Base-by-base conservation (phyloP, 1,140 invertebrate species). In the Colletes gigas region DNA sequence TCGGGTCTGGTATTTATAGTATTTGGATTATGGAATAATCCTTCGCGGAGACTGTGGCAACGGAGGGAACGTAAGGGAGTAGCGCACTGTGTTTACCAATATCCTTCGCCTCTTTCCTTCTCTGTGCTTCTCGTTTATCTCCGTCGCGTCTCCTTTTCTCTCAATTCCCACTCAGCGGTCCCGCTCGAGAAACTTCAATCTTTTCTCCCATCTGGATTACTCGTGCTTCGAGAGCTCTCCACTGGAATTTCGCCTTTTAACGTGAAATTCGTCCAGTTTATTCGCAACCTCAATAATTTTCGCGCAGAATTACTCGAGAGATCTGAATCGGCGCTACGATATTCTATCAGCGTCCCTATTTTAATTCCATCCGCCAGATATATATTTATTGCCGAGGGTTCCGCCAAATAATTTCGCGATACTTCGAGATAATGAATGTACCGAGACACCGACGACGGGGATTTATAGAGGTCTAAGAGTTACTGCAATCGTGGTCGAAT, bases 11-110 rank as follows among this genome's bases (percentile, higher is more conserved):
- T 92, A 92, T 92, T 92, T 92, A 91, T 92, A 91, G 88, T 90
- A 90, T 90, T 91, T 92, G 87, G 90, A 92, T 92, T 92, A 92
- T 90, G 83, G 88, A 89, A 91, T 90, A 91, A 92, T 92, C 89
- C 88, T 86, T 81, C 54, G 78, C 69, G 78, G 65, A 88, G 81
- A 88, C 82, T 71, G 63, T 47, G 60, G 82, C 85, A 88, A 70
- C 78, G 79, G 82, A 89, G 75, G 81, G 83, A 91, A 81, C 82
- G 6, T 67, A 84, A 87, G 81, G 62, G 79, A 88, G 83, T n/a
- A 83, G 60, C 67, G 10, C 5, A 85, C 85, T 81, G 86, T 92
- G 88, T 93, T 92, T 91, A 91, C 91, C 90, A 89, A 92, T 91
- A 93, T 89, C 84, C 87, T 90, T 83, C 70, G 78, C 85, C 73